Conservation (phyloP, 1,140 invertebrate genomes). For the Campoletis sonorensis region DNA sequence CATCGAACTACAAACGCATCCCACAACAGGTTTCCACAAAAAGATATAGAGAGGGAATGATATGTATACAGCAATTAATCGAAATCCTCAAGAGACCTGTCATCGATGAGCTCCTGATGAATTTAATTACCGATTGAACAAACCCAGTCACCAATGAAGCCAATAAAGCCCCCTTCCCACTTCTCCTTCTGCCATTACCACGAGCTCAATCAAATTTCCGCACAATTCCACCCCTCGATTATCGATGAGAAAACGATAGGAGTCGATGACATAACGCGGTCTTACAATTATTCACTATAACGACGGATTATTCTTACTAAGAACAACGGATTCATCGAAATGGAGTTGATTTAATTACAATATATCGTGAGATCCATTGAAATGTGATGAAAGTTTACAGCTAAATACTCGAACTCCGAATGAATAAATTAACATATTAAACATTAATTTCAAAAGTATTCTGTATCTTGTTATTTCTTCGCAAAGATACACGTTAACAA, state of each 20-base stretch:
- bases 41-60: neutral
- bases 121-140: slow-evolving; percentile 72
- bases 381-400: no score
- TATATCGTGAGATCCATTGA: neutral
- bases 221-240: slow-evolving; percentile 3
- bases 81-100: slow-evolving; percentile 53
- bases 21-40: neutral
- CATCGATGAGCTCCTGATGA: slow-evolving; percentile 71
- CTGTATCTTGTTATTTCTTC: neutral
- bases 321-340: neutral
- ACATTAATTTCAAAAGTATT: no score
- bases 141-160: slow-evolving; percentile 52
- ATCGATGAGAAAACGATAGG: slow-evolving; percentile 25
- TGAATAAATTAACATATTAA: no score
- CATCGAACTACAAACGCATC: no score
- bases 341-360: neutral
- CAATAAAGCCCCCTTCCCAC: neutral
- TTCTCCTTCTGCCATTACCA: neutral
- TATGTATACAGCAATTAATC: slow-evolving; percentile 57
- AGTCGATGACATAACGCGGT: neutral
- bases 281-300: neutral
- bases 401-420: no score
- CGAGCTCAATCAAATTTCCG: slow-evolving; percentile 21
- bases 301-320: neutral
- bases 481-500: neutral